Conservation (phyloP, 2,797 vertebrate genomes). For the Pterois miles region DNA sequence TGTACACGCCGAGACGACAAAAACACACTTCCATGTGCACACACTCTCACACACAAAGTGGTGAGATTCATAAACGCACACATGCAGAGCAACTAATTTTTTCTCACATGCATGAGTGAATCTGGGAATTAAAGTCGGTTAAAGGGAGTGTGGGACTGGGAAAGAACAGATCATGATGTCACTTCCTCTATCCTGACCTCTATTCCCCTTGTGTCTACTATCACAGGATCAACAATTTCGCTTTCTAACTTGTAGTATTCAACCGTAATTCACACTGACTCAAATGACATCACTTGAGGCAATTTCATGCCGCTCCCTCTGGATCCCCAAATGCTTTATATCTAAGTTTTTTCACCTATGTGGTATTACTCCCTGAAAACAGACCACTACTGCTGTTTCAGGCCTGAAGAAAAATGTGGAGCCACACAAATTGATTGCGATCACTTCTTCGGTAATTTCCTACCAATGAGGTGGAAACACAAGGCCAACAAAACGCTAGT, state of each 20-base stretch:
- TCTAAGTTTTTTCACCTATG: neutral
- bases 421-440: slow-evolving; percentile 26
- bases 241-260: neutral
- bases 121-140: neutral
- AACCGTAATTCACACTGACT: neutral
- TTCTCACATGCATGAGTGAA: neutral
- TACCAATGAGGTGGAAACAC: slow-evolving; percentile 46
- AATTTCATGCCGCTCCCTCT: neutral
- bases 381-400: neutral
- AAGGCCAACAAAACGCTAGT: neutral
- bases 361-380: neutral
- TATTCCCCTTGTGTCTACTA: neutral
- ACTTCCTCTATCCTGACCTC: neutral
- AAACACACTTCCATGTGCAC: slow-evolving; percentile 20
- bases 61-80: neutral
- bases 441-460: slow-evolving; percentile 40
- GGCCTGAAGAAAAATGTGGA: slow-evolving; percentile 10
- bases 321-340: neutral
- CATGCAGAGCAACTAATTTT: neutral
- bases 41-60: neutral
- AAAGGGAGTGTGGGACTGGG: neutral
- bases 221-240: neutral
- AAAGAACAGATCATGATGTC: neutral
- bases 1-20: slow-evolving; percentile 9
- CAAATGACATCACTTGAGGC: neutral